Evolutionary conservation across 2,797 vertebrate species (phyloP), one percentile per base, ranked within the genome.

Genomic region (Bradypus variegatus): DNA sequence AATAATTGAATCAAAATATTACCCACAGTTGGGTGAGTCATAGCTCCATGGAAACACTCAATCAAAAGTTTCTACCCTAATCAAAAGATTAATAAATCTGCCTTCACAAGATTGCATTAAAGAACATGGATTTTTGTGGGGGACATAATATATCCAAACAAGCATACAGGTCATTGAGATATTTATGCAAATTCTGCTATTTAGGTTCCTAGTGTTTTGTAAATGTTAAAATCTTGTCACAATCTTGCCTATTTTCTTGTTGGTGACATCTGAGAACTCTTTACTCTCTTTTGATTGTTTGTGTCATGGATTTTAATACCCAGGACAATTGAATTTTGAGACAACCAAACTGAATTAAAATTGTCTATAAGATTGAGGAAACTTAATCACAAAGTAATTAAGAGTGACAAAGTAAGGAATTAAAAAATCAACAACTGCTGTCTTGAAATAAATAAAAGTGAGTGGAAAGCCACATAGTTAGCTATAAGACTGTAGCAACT

Each of bases 331-430:
- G 81, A 93, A 90, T 93, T 93, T 64, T 84, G 62, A 88, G n/a
- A 8, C 77, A 93, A 13, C 3, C 9, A 93, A 94, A 78, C 45
- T 89, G 77, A 94, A 93, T 89, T 38, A 90, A 95, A 87, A 92
- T 92, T 85, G 11, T 14, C 55, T 48, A 6, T 91, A 89, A 89
- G 70, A 85, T 75, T 95, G 45, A 85, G 86, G 73, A 94, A 82
- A 33, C 89, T 91, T 89, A 94, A 92, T 91, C 77, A 91, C 64
- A 92, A 41, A 85, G 33, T 19, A 50, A 93, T 95, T 89, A 91
- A 94, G 62, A 86, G 23, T 94, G 80, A 88, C 73, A 95, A 81
- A 91, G 18, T 86, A 85, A 93, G 18, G 72, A 92, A 79, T 87
- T 58, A 95, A 75, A 11, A 65, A 91, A 89, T 84, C 77, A 91